Evolutionary conservation across 2,888 invertebrate species (phyloP).

Genomic region (Euplexia lucipara): DNA sequence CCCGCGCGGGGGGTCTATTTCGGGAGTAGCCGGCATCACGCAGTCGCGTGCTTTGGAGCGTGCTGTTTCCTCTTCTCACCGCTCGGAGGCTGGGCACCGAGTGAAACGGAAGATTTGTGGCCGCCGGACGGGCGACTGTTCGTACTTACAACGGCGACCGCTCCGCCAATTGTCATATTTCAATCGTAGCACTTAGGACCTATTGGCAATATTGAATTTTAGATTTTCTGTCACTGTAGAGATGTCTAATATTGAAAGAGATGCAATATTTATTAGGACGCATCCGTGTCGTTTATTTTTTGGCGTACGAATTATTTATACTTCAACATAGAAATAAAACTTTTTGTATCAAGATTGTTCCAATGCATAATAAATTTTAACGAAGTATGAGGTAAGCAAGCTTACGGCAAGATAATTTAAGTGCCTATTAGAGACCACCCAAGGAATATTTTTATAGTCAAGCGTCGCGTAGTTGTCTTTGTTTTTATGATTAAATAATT

Average conservation of each 20-base stretch:
- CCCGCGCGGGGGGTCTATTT: conserved; percentile 89
- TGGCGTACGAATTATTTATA: not conserved
- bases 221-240: conserved; percentile 34
- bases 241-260: conserved; percentile 13
- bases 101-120: conserved; percentile 91
- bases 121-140: conserved; percentile 75
- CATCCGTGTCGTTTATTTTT: not conserved
- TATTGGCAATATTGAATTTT: conserved; percentile 56
- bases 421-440: conserved; percentile 25
- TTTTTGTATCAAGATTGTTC: conserved; percentile 23
- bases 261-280: conserved; percentile 7
- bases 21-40: conserved; percentile 90
- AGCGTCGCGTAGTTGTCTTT: not conserved
- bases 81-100: conserved; percentile 87
- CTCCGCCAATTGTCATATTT: conserved; percentile 61
- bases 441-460: conserved; percentile 23
- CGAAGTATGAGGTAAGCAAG: conserved; percentile 9
- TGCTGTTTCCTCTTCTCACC: conserved; percentile 89
- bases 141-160: conserved; percentile 67
- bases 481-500: conserved; percentile 36
- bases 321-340: conserved; percentile 9
- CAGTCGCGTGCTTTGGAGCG: conserved; percentile 90
- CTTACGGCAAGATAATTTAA: not conserved
- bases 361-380: conserved; percentile 14
- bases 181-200: conserved; percentile 52